phyloP scores from a whole-genome alignment of 2,113 vertebrate species.

The Periophthalmus modestus region DNA sequence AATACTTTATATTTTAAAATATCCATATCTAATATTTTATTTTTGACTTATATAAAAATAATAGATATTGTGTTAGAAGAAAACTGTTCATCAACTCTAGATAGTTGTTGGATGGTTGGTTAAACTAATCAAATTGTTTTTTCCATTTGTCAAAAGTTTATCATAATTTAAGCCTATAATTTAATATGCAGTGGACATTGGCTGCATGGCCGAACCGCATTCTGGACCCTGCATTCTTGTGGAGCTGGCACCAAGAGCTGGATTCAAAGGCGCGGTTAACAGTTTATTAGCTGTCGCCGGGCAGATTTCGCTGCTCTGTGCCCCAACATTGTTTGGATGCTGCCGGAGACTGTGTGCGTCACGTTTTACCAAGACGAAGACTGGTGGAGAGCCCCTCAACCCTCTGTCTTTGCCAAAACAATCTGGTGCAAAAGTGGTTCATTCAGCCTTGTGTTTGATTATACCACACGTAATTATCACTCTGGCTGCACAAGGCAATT shows the following conservation, averaged over 20 bases:
- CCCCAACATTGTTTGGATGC: constrained; percentile 55
- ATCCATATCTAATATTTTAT: too few relatives aligned
- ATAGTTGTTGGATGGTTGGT: not conserved
- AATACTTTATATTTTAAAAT: not conserved
- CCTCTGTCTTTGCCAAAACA: constrained; percentile 25
- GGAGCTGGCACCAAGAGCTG: constrained; percentile 36
- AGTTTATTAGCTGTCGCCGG: constrained; percentile 61
- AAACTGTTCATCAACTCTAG: not conserved
- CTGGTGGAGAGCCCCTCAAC: constrained; percentile 36
- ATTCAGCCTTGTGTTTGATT: constrained; percentile 1
- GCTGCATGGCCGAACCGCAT: constrained; percentile 23
- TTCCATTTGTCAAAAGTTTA: not conserved
- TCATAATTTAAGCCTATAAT: not conserved
- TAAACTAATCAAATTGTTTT: not conserved
- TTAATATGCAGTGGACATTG: constrained; percentile 2
- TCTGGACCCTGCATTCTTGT: constrained; percentile 44
- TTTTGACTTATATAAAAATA: too few relatives aligned
- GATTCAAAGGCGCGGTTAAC: constrained; percentile 39
- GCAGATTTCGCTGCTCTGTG: constrained; percentile 54
- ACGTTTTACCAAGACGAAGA: constrained; percentile 36
- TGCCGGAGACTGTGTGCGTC: constrained; percentile 35
- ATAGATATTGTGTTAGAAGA: not conserved
- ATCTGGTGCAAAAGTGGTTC: constrained; percentile 3
- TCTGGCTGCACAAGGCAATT: not conserved
- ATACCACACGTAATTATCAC: not conserved